Evolutionary conservation across 2,113 vertebrate genomes (phyloP).

Genomic region (Paramormyrops kingsleyae): DNA sequence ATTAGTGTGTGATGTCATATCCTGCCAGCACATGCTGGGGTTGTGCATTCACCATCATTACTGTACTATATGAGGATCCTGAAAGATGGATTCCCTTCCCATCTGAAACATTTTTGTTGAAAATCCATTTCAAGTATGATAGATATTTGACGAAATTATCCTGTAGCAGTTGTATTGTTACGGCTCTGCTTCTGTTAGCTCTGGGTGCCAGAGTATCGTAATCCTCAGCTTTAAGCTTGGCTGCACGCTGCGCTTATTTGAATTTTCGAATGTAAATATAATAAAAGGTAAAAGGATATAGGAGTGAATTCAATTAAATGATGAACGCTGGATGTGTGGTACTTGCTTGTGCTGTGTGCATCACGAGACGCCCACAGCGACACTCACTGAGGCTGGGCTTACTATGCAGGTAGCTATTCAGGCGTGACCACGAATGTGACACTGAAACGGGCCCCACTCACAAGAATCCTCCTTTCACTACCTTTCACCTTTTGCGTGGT

Average conservation of each 20-base stretch:
- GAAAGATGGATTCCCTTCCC: neutral
- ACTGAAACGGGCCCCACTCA: neutral
- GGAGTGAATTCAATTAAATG: neutral
- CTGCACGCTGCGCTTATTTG: neutral
- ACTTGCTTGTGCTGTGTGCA: neutral
- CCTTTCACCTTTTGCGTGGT: neutral
- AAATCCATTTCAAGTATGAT: neutral
- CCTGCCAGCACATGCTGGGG: neutral
- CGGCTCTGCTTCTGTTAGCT: neutral
- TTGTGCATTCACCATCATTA: neutral
- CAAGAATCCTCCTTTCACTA: neutral
- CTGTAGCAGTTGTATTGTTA: neutral
- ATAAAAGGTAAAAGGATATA: neutral
- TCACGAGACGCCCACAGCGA: neutral
- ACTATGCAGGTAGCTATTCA: neutral
- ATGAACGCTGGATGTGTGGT: neutral
- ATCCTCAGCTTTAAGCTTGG: neutral
- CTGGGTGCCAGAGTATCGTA: neutral
- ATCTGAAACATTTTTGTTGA: neutral
- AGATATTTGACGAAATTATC: neutral
- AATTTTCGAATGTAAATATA: neutral
- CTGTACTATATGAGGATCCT: too few species aligned
- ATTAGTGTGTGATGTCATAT: neutral
- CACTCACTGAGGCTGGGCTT: neutral
- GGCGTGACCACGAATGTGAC: neutral